These are phyloP conservation scores for Erinaceus europaeus DNA, from an alignment of 2,113 vertebrate genomes.

Conservation along the genomic window DNA sequence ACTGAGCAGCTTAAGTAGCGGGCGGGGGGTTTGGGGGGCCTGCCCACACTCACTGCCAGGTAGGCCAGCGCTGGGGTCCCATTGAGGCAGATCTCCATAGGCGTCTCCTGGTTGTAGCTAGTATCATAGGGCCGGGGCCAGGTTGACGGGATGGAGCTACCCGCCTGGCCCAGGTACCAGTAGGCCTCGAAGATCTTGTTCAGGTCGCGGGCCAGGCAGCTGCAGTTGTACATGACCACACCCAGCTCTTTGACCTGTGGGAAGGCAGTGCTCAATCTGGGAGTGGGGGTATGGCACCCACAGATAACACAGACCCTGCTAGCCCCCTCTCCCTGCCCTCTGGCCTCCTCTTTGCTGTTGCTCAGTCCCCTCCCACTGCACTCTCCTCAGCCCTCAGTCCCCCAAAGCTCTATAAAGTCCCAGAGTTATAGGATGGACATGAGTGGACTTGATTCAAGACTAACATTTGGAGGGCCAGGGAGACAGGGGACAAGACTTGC, in stretches of 20 bases:
- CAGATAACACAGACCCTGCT: rapidly evolving
- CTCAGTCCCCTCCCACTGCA: background rate
- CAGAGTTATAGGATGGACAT: too few relatives aligned
- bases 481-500: too few relatives aligned
- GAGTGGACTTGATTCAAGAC: too few relatives aligned
- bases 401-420: too few relatives aligned
- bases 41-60: conserved; percentile 85
- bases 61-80: conserved; percentile 84
- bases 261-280: background rate
- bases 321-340: background rate
- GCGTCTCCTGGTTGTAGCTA: conserved; percentile 86
- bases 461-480: too few relatives aligned
- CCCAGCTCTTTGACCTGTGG: conserved; percentile 95
- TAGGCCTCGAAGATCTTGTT: conserved; percentile 94
- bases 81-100: conserved; percentile 88
- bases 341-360: background rate
- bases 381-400: rapidly evolving
- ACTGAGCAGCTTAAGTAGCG: background rate
- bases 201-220: conserved; percentile 91
- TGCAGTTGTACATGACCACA: conserved; percentile 91
- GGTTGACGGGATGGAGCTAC: conserved; percentile 82
- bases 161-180: conserved; percentile 87
- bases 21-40: background rate
- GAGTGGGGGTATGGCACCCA: rapidly evolving
- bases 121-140: conserved; percentile 91